Evolutionary conservation across 2,888 invertebrate species (phyloP), one percentile per base, ranked within the genome.

Genomic region (Pseudococcus longispinus): DNA sequence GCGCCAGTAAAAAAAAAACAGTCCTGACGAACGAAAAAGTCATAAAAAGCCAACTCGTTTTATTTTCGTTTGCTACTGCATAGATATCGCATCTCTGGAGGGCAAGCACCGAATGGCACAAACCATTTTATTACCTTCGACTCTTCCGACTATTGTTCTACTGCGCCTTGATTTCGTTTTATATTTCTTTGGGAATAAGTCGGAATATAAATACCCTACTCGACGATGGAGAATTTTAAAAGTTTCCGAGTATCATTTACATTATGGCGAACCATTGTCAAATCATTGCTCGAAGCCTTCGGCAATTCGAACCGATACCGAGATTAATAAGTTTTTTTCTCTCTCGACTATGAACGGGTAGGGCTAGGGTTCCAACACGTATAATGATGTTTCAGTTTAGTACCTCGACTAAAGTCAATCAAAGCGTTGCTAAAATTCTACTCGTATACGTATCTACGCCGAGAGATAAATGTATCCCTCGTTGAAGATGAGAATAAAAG

Each of bases 41-140:
- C 42, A 80, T 80, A 80, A 80, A 80, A 80, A 80, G 77, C 42
- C 77, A 42, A 80, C 13, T 80, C 42, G 77, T 80, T 80, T 80
- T 80, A 80, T 80, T 80, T 80, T 80, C 77, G 77, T 80, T 37
- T 77, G 77, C 77, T 77, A 37, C 37, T 77, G n/a, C 44, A 46
- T 60, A 80, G 77, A 80, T 80, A 80, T 80, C 77, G 20, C 77
- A 80, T 80, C 77, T 80, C 77, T 80, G 37, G 77, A 80, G 77
- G 77, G 77, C 77, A 80, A 80, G 77, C 77, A 80, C 77, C 32
- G 77, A 80, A 80, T 80, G 77, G 77, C 42, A 80, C 77, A 80
- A 70, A 42, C 42, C 42, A 80, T 80, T 80, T 80, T 80, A 80
- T 80, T 80, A 80, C 77, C 77, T 80, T 80, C 42, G 77, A 80